Percentiles rank a stretch among this genome's conserved stretches.
Evolutionary conservation across 2,113 vertebrate genomes (phyloP).

Genomic region (Tauraco erythrolophus): DNA sequence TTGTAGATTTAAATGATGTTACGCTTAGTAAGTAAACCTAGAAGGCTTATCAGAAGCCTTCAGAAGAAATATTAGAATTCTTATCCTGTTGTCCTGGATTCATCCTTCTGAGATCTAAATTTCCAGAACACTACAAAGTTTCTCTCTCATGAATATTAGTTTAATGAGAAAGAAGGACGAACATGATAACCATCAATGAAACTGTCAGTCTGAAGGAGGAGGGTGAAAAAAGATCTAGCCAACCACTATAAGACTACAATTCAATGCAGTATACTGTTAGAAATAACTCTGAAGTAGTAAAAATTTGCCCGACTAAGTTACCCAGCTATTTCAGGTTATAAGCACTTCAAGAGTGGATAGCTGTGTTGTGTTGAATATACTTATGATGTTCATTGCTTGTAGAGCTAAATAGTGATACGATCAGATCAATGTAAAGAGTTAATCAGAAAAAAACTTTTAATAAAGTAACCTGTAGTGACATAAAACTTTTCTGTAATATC

Average conservation of each 20-base stretch:
- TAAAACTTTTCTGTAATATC: conserved; percentile 38
- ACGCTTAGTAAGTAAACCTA: not conserved
- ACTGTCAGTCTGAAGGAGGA: not conserved
- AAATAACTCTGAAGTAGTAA: not conserved
- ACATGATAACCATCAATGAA: not conserved
- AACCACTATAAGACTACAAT: not conserved
- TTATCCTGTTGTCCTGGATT: not conserved
- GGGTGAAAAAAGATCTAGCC: not conserved
- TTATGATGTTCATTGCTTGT: not conserved
- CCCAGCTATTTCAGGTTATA: not conserved
- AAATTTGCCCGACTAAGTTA: no score
- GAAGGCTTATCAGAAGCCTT: not conserved
- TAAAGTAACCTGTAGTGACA: conserved; percentile 8
- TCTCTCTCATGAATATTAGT: not conserved
- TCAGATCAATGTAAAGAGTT: not conserved
- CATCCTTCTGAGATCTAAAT: not conserved
- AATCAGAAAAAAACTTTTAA: conserved; percentile 23
- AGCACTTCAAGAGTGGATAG: not conserved
- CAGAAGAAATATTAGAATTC: not conserved
- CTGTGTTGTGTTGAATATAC: not conserved
- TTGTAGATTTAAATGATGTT: not conserved
- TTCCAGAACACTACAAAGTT: not conserved
- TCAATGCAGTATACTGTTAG: not conserved
- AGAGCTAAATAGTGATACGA: not conserved
- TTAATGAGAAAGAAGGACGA: not conserved